These are phyloP conservation scores for Eupleurogrammus muticus DNA, from an alignment of 2,797 vertebrate genomes.

Conservation along the genomic window DNA sequence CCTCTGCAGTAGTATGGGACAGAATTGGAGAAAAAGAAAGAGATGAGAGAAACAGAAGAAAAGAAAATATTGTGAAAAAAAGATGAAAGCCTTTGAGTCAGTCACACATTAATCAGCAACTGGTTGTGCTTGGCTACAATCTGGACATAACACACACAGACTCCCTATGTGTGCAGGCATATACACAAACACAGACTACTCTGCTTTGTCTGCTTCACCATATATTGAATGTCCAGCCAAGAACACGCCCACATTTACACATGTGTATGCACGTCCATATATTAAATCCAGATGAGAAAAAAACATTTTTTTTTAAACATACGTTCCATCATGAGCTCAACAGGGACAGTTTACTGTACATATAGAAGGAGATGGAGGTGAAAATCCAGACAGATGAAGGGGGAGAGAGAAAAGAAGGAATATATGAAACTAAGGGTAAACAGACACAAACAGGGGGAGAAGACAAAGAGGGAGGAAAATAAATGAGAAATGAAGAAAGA, in stretches of 20 bases:
- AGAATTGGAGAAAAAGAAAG: conserved; percentile 52
- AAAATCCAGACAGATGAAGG: conserved; percentile 42
- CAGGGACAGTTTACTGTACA: conserved; percentile 31
- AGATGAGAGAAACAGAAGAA: conserved; percentile 48
- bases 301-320: conserved; percentile 36
- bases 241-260: conserved; percentile 35
- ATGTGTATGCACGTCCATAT: conserved; percentile 20
- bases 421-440: conserved; percentile 7
- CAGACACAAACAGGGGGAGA: background rate
- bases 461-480: background rate
- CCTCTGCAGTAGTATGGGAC: conserved; percentile 44
- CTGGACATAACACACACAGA: conserved; percentile 8
- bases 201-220: conserved; percentile 27
- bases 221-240: background rate
- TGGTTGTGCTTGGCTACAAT: conserved; percentile 57
- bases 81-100: conserved; percentile 67
- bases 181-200: conserved; percentile 21
- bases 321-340: conserved; percentile 64
- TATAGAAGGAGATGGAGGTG: conserved; percentile 23
- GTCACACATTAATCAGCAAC: conserved; percentile 48
- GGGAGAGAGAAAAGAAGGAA: conserved; percentile 7
- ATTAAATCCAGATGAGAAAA: conserved; percentile 70
- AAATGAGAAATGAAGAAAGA: conserved; percentile 18
- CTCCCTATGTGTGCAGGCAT: conserved; percentile 7
- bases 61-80: conserved; percentile 63